Base-by-base conservation (phyloP, 2,888 invertebrate genomes). In the Apamea anceps region DNA sequence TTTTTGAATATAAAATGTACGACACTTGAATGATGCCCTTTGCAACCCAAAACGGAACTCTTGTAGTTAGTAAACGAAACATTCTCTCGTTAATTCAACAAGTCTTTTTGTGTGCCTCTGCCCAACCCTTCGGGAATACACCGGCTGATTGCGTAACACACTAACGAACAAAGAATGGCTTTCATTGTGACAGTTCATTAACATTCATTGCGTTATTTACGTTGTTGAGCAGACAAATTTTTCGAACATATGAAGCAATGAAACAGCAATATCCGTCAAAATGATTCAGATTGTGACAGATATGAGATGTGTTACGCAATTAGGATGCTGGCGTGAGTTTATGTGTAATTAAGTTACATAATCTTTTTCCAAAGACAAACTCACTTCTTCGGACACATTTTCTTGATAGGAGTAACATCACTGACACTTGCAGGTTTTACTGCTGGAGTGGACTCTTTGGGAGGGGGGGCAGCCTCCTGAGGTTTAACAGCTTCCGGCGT, bases 311-410 rank as follows among this genome's bases (percentile, higher is more conserved):
- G 51, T 18, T 18, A 51, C 18, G 18, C 51, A 51, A 57, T 57
- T 25, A 10, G 25, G 3, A 10, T 10, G 21, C 21, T 21, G n/a
- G 18, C 28, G 28, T 21, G 32, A 63, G 63, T 63, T 28, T 32
- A 5, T 60, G 32, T 32, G 32, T 63, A 18, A n/a, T n/a, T 67
- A 10, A 54, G n/a, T 45, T 71, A 12, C 0, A 68, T 21, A n/a
- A 45, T 63, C 0, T 48, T n/a, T 32, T 25, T 70, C 21, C 15
- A 48, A 77, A 76, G 13, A 42, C 18, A 51, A 63, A 93, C 94
- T 92, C 72, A 95, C 95, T 89, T 91, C 72, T 92, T 92, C 7
- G 95, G 95, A 62, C 91, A 89, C 0, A 92, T 8, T 72, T 80
- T 85, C 15, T 25, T 78, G 5, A 37, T 73, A 1, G 89, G 88